Evolutionary conservation across 2,797 vertebrate species (phyloP).

Genomic region (Anas flavirostris): DNA sequence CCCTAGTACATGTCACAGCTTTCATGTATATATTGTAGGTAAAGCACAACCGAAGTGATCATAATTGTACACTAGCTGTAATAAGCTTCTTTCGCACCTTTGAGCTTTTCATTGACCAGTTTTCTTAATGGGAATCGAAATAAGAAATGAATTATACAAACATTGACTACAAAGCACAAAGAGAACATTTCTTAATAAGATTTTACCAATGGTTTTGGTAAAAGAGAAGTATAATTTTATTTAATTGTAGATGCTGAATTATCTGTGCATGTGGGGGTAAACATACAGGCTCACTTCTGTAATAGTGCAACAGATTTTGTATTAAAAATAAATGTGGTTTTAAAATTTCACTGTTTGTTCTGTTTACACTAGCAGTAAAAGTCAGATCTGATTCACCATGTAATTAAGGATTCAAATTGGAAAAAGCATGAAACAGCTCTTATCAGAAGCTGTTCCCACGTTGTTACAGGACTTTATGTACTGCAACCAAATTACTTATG

Average conservation of each 20-base stretch:
- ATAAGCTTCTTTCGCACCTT: constrained; percentile 17
- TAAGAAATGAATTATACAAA: constrained; percentile 5
- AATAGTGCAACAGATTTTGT: constrained; percentile 89
- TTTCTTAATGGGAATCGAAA: constrained; percentile 29
- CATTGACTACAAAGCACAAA: constrained; percentile 75
- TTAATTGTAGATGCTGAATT: constrained; percentile 80
- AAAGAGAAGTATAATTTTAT: constrained; percentile 53
- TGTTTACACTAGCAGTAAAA: constrained; percentile 39
- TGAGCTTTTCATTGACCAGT: constrained; percentile 65
- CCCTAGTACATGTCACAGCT: constrained; percentile 3
- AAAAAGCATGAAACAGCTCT: background rate
- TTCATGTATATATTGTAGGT: constrained; percentile 42
- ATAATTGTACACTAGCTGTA: constrained; percentile 4
- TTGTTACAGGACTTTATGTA: background rate
- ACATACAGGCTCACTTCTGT: constrained; percentile 80
- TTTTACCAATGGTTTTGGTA: constrained; percentile 47
- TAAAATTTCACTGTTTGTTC: constrained; percentile 83
- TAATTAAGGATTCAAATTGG: background rate
- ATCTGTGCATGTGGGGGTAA: constrained; percentile 86
- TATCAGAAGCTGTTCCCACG: background rate
- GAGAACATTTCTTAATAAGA: constrained; percentile 47
- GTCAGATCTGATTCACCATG: background rate
- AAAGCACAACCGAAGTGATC: constrained; percentile 71
- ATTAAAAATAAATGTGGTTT: constrained; percentile 95
- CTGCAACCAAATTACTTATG: background rate